Conservation (phyloP, 2,797 vertebrate species). For the Synanceia verrucosa region DNA sequence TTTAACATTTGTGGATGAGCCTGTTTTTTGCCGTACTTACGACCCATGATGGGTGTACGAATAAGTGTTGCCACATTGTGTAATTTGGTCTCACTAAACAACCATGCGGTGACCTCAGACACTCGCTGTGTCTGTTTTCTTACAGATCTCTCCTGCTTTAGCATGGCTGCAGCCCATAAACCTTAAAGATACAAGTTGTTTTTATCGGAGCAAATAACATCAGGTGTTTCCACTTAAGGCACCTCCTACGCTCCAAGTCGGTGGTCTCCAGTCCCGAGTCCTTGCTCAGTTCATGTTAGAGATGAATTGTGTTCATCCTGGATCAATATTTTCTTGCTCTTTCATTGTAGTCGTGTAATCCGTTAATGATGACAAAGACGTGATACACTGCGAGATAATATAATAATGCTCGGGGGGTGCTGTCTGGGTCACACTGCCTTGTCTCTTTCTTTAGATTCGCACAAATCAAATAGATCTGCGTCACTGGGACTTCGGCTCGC, state of each 20-base stretch:
- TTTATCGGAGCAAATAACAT: conserved; percentile 43
- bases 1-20: background rate
- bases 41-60: background rate
- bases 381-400: background rate
- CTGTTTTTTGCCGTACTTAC: background rate
- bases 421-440: background rate
- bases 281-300: conserved; percentile 6
- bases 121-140: conserved; percentile 30
- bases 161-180: conserved; percentile 13
- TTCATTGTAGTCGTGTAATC: background rate
- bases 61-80: conserved; percentile 16
- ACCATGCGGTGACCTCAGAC: conserved; percentile 29
- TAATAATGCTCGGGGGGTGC: background rate
- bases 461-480: conserved; percentile 9
- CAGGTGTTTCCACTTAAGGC: conserved; percentile 64
- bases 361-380: background rate
- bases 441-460: background rate
- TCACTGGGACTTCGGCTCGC: background rate
- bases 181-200: conserved; percentile 24
- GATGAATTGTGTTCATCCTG: conserved; percentile 13
- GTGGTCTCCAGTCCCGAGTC: conserved; percentile 26
- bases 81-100: conserved; percentile 29
- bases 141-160: conserved; percentile 16
- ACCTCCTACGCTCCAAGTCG: conserved; percentile 5
- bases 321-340: background rate